Conservation (phyloP, 2,888 invertebrate species). For the Trissolcus japonicus region DNA sequence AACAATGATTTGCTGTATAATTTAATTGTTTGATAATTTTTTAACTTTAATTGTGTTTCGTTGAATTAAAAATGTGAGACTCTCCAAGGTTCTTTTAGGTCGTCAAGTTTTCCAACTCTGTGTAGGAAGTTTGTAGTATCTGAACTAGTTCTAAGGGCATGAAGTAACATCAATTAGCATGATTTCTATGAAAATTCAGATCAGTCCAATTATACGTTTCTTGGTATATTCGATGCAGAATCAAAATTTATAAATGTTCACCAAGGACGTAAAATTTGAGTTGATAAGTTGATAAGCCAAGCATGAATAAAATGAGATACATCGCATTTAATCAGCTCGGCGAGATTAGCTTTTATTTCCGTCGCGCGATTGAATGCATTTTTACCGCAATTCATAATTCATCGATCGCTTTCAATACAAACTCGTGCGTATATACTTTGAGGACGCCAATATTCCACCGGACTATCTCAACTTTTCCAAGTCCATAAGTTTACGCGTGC, state of each 20-base stretch:
- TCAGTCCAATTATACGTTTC: neutral
- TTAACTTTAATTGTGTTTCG: no score
- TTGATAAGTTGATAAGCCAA: neutral
- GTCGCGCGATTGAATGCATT: slow-evolving; percentile 34
- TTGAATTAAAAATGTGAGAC: no score
- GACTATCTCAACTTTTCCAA: slow-evolving; percentile 45
- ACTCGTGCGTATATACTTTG: slow-evolving; percentile 33
- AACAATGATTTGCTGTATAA: no score
- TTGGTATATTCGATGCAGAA: neutral
- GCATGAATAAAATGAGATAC: slow-evolving; percentile 6
- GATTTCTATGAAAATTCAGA: slow-evolving; percentile 1
- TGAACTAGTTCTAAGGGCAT: slow-evolving; percentile 28
- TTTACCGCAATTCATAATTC: slow-evolving; percentile 47
- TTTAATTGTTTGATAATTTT: neutral
- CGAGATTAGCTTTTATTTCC: slow-evolving; percentile 32
- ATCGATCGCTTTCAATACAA: slow-evolving; percentile 49
- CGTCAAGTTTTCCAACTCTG: no score
- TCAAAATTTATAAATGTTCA: slow-evolving; percentile 2
- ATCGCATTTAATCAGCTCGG: slow-evolving; percentile 29
- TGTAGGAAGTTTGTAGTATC: slow-evolving; percentile 26
- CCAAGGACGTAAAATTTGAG: neutral
- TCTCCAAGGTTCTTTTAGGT: neutral
- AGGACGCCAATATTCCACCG: slow-evolving; percentile 43
- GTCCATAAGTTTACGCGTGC: slow-evolving; percentile 51
- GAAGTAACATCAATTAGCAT: neutral